Evolutionary conservation across 2,888 invertebrate species (phyloP).

Genomic region (Sthenelais limicola): DNA sequence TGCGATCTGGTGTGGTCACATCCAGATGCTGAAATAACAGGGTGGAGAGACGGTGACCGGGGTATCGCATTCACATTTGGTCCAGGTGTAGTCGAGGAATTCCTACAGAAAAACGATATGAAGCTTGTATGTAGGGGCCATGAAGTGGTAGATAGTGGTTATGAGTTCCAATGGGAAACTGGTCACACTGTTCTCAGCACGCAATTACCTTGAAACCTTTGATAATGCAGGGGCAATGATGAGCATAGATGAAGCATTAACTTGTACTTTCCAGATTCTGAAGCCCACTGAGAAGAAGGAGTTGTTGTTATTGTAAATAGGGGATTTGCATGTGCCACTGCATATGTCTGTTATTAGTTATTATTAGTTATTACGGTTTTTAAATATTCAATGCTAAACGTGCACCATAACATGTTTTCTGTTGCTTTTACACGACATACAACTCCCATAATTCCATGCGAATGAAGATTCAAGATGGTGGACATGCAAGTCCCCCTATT

Average conservation of each 20-base stretch:
- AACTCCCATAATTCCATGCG: no score
- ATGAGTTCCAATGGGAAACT: conserved; percentile 97
- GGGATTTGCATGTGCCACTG: no score
- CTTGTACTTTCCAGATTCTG: conserved; percentile 99
- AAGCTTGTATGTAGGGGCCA: conserved; percentile 99
- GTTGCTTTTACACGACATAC: no score
- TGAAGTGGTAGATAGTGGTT: no score
- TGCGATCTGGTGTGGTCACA: conserved; percentile 77
- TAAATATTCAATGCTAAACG: no score
- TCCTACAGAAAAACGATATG: conserved; percentile 99
- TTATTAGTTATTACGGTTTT: no score
- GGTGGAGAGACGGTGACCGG: conserved; percentile 99
- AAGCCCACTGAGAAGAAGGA: conserved; percentile 99
- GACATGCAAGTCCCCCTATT: no score
- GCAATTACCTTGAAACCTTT: conserved; percentile 97
- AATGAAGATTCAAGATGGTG: no score
- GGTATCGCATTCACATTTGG: conserved; percentile 99
- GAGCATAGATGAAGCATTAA: conserved; percentile 98
- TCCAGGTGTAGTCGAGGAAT: conserved; percentile 99
- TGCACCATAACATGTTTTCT: no score
- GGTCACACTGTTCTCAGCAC: conserved; percentile 97
- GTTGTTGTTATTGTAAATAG: no score
- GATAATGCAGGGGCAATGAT: conserved; percentile 99
- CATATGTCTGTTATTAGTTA: no score
- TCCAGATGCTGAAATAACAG: conserved; percentile 84